Evolutionary conservation across 2,888 invertebrate species (phyloP), one percentile per base, ranked within the genome.

Genomic region (Gymnocheta viridis): DNA sequence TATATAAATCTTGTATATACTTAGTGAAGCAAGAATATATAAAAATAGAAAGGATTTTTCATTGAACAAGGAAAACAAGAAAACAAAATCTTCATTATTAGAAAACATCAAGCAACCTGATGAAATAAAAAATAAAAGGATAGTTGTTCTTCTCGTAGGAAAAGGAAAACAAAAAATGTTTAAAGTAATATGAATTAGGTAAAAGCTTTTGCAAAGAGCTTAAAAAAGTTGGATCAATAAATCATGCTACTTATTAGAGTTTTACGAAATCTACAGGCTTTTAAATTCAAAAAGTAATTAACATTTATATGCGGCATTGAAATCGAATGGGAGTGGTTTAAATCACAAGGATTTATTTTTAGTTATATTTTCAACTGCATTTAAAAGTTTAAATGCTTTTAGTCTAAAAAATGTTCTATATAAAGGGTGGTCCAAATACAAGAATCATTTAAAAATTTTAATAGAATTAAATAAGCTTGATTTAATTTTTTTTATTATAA

Each of bases 161-260:
- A 49, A 54, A 58, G 27, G 22, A 64, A 77, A 66, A 58, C 12
- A 58, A 56, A 70, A 51, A 32, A 14, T 70, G 29, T 47, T 32
- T 14, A n/a, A 62, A 64, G 19, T 67, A 66, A 32, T 60, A 60
- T 38, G 62, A 51, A 41, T 58, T 24, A 56, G 69, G 69, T 74
- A 69, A 44, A 74, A 44, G 74, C 51, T 81, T 49, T 41, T 58
- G 9, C 29, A 58, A 72, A 60, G 58, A 67, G 49, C 38, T 73
- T 64, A 47, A 27, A 56, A 12, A 47, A n/a, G 17, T 12, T 29
- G 29, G 17, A 49, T 58, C 67, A 67, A 60, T 60, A 77, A 77
- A 67, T 67, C 58, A 60, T 58, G 2, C 2, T 38, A 32, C 2
- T 27, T 51, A 24, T 58, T 22, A 12, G 9, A 58, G 58, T 29